Evolutionary conservation across 1,140 invertebrate species (phyloP).

Genomic region (Penaeus indicus): DNA sequence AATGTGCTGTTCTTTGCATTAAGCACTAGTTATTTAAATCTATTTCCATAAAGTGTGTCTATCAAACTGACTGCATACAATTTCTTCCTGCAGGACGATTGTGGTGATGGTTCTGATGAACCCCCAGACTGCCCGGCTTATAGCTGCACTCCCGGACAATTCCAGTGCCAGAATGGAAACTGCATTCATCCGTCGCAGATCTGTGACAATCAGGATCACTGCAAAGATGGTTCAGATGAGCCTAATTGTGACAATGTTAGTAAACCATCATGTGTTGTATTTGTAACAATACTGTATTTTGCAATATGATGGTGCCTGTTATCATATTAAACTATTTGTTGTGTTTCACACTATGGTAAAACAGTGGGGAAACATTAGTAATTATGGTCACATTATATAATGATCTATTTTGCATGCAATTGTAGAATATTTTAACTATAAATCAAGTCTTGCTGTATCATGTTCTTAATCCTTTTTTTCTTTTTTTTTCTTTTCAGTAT

Average conservation of each 20-base stretch:
- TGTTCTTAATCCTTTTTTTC: too few species aligned
- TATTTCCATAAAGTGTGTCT: too few species aligned
- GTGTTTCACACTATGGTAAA: too few species aligned
- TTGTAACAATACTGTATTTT: neutral
- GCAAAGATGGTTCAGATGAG: slow-evolving; percentile 74
- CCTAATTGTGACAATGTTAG: slow-evolving; percentile 73
- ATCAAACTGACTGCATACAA: neutral
- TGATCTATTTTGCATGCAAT: too few species aligned
- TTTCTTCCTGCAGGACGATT: slow-evolving; percentile 77
- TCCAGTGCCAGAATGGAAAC: slow-evolving; percentile 79
- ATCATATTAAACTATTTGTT: too few species aligned
- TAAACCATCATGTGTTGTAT: neutral
- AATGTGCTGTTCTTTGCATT: too few species aligned
- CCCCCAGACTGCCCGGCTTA: slow-evolving; percentile 79
- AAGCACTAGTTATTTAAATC: too few species aligned
- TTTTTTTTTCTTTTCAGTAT: slow-evolving; percentile 68
- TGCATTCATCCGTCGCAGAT: slow-evolving; percentile 81
- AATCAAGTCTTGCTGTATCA: too few species aligned
- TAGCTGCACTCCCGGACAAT: slow-evolving; percentile 82
- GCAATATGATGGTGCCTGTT: too few species aligned
- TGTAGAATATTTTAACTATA: too few species aligned
- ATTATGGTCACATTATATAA: too few species aligned
- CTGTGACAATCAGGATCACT: slow-evolving; percentile 73
- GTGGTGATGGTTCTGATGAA: slow-evolving; percentile 84
- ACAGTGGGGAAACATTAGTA: too few species aligned